Evolutionary conservation across 2,113 vertebrate species (phyloP).

Genomic region (Eurypyga helias): DNA sequence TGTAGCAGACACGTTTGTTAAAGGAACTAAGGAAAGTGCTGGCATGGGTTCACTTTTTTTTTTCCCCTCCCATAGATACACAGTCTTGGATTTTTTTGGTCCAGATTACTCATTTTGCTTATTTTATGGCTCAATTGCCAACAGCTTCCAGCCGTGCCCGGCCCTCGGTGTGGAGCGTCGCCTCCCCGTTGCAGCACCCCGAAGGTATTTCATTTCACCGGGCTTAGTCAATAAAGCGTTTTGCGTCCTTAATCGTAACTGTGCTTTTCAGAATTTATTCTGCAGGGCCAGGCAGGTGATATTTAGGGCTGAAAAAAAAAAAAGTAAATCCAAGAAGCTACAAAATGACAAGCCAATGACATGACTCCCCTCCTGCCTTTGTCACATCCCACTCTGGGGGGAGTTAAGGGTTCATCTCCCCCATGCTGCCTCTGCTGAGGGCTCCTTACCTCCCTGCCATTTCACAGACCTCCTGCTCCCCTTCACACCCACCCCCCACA

Average conservation of each 20-base stretch:
- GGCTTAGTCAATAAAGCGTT: not conserved
- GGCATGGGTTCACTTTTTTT: not conserved
- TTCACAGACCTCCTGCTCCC: not conserved
- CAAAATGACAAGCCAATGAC: not conserved
- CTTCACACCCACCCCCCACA: not conserved
- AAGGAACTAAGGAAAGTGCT: not conserved
- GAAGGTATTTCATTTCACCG: not conserved
- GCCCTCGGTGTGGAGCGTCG: rapidly evolving
- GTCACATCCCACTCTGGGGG: not conserved
- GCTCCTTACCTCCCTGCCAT: not conserved
- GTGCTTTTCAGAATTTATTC: not conserved
- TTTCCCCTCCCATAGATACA: not conserved
- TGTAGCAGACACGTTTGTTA: not conserved
- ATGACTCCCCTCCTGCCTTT: not conserved
- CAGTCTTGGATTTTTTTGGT: not conserved
- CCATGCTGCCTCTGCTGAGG: not conserved
- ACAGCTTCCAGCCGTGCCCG: not conserved
- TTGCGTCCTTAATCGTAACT: not conserved
- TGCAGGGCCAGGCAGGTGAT: rapidly evolving
- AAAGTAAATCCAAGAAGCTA: not conserved
- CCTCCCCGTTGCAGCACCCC: not conserved
- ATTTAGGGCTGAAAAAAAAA: not conserved
- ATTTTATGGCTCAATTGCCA: not conserved
- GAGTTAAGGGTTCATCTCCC: not conserved
- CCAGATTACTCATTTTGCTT: not conserved